These are phyloP conservation scores for Lasioglossum zephyrum DNA, from an alignment of 2,888 invertebrate species.

Conservation along the genomic window DNA sequence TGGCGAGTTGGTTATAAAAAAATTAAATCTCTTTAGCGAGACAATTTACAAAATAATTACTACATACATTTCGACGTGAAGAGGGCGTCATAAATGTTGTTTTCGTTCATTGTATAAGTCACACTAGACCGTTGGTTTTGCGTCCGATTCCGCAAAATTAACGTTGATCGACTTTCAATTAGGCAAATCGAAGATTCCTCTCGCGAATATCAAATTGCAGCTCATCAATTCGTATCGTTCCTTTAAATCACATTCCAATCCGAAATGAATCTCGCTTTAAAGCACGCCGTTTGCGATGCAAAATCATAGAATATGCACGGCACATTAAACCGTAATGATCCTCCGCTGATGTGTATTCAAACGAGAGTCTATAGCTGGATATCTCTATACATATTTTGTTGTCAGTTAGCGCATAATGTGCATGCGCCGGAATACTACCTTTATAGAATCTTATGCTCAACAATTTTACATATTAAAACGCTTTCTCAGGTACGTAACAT, in stretches of 20 bases:
- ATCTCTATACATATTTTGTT: background rate
- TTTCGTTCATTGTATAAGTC: too few species aligned
- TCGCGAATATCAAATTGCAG: background rate
- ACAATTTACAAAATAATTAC: too few species aligned
- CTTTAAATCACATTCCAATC: background rate
- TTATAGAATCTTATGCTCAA: background rate
- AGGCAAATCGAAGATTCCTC: background rate
- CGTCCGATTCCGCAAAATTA: background rate
- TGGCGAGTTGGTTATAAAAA: too few species aligned
- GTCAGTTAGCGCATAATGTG: background rate
- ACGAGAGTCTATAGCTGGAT: background rate
- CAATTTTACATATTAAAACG: background rate
- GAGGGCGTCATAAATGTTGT: too few species aligned
- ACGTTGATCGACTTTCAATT: background rate
- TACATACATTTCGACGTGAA: too few species aligned
- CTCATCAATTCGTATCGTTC: background rate
- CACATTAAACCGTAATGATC: background rate
- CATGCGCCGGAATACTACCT: background rate
- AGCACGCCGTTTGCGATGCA: background rate
- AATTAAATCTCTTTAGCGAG: too few species aligned
- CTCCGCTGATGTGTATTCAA: background rate
- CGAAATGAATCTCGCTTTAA: background rate
- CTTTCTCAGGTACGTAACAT: background rate
- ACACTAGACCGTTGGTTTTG: background rate
- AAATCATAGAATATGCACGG: constrained; percentile 1